Evolutionary conservation across 2,797 vertebrate species (phyloP), one percentile per base, ranked within the genome.

Genomic region (Darevskia nairensis): DNA sequence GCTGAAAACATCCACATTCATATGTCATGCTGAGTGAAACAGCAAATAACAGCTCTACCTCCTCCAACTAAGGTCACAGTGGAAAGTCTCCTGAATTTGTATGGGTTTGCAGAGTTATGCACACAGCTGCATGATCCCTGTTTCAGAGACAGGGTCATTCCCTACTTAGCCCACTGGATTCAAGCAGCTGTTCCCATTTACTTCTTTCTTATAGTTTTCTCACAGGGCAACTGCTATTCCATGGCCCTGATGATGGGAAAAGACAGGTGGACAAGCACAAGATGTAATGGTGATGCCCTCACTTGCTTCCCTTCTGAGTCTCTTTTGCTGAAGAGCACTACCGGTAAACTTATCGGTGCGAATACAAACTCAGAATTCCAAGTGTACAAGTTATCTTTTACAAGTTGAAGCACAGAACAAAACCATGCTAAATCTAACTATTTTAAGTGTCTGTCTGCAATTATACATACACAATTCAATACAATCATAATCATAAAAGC

Each of bases 361-460:
- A 44, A 23, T 41, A 11, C 1, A 3, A 77, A 27, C 23, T 27
- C 23, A 66, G 59, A 23, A 27, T 23, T 50, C 59, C 8, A 59
- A 32, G 50, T 6, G 19, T 66, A 2, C 23, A 81, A 27, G 4
- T 66, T 66, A 41, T 8, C 35, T 6, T 81, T 3, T 82, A n/a
- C 27, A 35, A 91, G 86, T 59, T 92, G 50, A 92, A 93, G 92
- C 90, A 87, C 87, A 76, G 92, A 90, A 61, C 0, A 0, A 93
- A 77, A 69, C 89, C 94, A 81, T 35, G 21, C 4, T 15, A 85
- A 94, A 88, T 82, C 88, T 13, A 50, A 55, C 9, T 13, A 32
- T 66, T 66, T 44, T n/a, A 44, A 41, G 32, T 82, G 44, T 29
- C 19, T 46, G 6, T 68, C 7, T 69, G 17, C 17, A 84, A 27